Evolutionary conservation across 92 coral and sea anemone genomes (phyloP).

Genomic region (Diadumene lineata): DNA sequence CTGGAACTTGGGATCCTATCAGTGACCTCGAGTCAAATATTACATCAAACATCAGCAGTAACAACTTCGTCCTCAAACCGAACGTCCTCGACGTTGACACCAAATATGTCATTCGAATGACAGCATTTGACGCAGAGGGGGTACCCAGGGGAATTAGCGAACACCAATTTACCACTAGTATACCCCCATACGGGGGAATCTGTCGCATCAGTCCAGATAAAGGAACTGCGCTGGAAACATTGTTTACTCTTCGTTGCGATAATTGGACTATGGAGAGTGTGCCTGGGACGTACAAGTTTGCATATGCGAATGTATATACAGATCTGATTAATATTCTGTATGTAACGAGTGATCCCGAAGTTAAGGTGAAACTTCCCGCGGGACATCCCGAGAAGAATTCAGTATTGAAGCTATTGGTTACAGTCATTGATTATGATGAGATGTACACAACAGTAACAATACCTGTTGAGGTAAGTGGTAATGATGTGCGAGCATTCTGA

Average conservation of each 20-base stretch:
- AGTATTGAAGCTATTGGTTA: slow-evolving; percentile 19
- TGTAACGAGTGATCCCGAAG: neutral
- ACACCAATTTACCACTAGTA: slow-evolving; percentile 49
- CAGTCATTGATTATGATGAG: slow-evolving; percentile 45
- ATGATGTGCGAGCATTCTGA: neutral
- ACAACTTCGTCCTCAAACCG: slow-evolving; percentile 44
- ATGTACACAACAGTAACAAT: slow-evolving; percentile 7
- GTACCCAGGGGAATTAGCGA: slow-evolving; percentile 34
- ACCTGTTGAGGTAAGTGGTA: slow-evolving; percentile 21
- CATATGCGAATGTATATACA: slow-evolving; percentile 38
- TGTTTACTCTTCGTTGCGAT: slow-evolving; percentile 36
- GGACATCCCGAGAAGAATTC: slow-evolving; percentile 36
- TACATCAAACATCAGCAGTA: slow-evolving; percentile 32
- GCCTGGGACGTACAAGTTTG: slow-evolving; percentile 49
- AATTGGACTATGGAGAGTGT: slow-evolving; percentile 46
- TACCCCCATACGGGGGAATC: slow-evolving; percentile 48
- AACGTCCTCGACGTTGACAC: slow-evolving; percentile 44
- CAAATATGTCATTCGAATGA: slow-evolving; percentile 35
- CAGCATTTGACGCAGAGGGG: slow-evolving; percentile 26
- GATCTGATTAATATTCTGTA: slow-evolving; percentile 28
- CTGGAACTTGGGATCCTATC: slow-evolving; percentile 35
- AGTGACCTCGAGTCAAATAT: slow-evolving; percentile 29
- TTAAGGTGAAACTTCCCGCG: slow-evolving; percentile 17
- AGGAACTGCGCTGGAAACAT: slow-evolving; percentile 47
- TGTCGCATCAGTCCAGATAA: slow-evolving; percentile 32